These are phyloP conservation scores for Ceramica pisi DNA, from an alignment of 2,888 invertebrate genomes.

Conservation along the genomic window DNA sequence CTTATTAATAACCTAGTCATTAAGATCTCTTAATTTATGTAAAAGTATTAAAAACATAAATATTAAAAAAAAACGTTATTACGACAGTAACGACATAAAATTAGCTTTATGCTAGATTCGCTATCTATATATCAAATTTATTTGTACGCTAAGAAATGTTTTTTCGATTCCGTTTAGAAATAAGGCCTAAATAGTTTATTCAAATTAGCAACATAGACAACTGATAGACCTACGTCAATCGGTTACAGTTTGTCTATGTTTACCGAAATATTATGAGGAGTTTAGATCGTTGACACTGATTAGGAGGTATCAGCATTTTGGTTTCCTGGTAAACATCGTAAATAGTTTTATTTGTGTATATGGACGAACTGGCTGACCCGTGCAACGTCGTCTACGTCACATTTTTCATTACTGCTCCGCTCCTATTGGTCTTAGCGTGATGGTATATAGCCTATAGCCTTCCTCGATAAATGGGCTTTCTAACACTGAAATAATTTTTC, in stretches of 20 bases:
- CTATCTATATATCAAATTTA: no score
- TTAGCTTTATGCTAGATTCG: not conserved
- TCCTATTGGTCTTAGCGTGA: no score
- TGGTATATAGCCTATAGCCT: no score
- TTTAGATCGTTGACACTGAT: slow-evolving; percentile 10
- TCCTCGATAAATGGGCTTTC: no score
- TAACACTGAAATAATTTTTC: no score
- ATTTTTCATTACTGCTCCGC: no score
- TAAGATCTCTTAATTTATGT: not conserved
- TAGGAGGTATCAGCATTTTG: not conserved
- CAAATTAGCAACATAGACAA: not conserved
- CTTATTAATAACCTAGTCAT: not conserved
- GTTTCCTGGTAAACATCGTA: not conserved
- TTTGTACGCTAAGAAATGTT: not conserved
- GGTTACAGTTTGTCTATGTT: not conserved
- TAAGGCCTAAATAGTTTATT: slow-evolving; percentile 5
- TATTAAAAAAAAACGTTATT: not conserved
- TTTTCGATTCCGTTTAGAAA: not conserved
- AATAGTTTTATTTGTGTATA: no score
- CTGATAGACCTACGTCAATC: slow-evolving; percentile 8
- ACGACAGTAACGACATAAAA: not conserved
- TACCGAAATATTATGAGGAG: not conserved
- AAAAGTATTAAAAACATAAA: not conserved
- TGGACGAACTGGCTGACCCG: no score
- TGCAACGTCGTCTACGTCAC: no score